Evolutionary conservation across 2,888 invertebrate species (phyloP).

Genomic region (Synergus umbraculus): DNA sequence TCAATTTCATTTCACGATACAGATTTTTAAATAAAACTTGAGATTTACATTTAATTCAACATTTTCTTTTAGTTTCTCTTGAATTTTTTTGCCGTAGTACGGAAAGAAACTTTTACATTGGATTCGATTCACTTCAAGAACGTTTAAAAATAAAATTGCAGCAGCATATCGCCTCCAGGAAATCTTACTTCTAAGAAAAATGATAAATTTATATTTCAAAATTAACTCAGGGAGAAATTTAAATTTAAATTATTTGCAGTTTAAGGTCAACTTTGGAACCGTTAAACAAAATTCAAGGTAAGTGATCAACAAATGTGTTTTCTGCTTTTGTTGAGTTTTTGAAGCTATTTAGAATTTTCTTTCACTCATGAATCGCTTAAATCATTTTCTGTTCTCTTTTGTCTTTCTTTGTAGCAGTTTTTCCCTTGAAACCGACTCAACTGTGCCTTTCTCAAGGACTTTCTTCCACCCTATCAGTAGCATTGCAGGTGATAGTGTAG

Average conservation of each 20-base stretch:
- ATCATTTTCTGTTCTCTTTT: neutral
- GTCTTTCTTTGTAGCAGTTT: neutral
- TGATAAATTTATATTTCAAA: neutral
- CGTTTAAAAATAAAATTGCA: neutral
- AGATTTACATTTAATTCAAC: neutral
- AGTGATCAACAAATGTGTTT: neutral
- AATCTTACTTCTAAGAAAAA: conserved; percentile 7
- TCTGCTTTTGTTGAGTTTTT: neutral
- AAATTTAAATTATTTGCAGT: neutral
- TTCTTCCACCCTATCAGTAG: conserved; percentile 30
- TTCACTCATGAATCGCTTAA: neutral
- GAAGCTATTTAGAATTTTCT: neutral
- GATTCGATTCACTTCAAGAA: neutral
- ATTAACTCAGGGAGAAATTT: neutral
- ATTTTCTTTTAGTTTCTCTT: conserved; percentile 13
- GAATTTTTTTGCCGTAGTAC: neutral
- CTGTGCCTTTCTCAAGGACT: conserved; percentile 27
- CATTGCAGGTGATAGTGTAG: conserved; percentile 19
- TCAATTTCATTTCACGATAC: neutral
- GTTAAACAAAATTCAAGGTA: neutral
- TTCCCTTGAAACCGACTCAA: neutral
- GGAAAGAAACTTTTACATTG: neutral
- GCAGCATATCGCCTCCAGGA: conserved; percentile 1
- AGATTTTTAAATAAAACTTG: neutral
- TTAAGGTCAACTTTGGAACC: neutral